Evolutionary conservation across 1,140 invertebrate species (phyloP), one percentile per base, ranked within the genome.

Genomic region (Diabrotica undecimpunctata): DNA sequence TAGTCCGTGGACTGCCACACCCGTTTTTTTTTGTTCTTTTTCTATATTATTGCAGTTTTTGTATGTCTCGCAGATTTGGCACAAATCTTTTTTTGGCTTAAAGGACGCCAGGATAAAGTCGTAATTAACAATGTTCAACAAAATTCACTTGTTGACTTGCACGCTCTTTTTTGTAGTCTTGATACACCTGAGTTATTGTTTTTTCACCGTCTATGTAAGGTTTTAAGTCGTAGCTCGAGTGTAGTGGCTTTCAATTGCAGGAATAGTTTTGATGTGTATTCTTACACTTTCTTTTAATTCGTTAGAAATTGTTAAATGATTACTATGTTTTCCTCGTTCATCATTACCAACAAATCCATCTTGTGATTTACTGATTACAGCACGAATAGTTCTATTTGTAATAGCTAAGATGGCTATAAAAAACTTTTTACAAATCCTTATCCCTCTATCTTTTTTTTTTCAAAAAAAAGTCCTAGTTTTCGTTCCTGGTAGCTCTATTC

Each of bases 311-410:
- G 72, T 65, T 38, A 55, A 61, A n/a, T 68, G 65, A 9, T 68
- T 54, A 66, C 74, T 72, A 54, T 77, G 74, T 54, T 70, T 63
- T 58, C 61, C 61, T 59, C 58, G 61, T 39, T 37, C 54, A 37
- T 62, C 59, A n/a, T 12, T 37, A 38, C 50, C 53, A 14, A 61
- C 35, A 62, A 56, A 46, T 57, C 65, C 61, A 12, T 55, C 61
- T 41, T 54, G 39, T n/a, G 51, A 54, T 14, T 62, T 62, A 8
- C 12, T 35, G n/a, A 54, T 35, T 8, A 62, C 51, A 11, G 51
- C 55, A n/a, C 51, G 61, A 38, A 62, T 54, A 39, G 10, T n/a
- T 54, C 61, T 13, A 55, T 11, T 55, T 7, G 52, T 54, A 38
- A 62, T 55, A 10, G 12, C 53, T 36, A 62, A 39, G 8, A 53